These are phyloP conservation scores for Ctenochaetus hawaiiensis DNA, from an alignment of 2,797 vertebrate genomes.

Conservation along the genomic window DNA sequence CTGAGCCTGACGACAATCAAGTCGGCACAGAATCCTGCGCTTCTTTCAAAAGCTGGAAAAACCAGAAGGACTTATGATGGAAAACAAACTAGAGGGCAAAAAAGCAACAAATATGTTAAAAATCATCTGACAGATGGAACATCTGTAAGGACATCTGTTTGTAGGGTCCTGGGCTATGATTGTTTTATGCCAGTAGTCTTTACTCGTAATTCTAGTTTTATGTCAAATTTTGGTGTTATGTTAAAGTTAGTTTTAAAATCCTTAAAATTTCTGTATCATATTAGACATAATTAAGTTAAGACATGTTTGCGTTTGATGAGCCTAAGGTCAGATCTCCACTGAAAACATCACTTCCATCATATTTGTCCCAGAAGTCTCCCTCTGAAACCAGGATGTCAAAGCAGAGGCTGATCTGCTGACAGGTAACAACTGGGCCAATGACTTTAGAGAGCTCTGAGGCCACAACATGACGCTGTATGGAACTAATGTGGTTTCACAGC, in stretches of 20 bases:
- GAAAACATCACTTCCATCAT: background rate
- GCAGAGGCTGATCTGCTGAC: constrained; percentile 24
- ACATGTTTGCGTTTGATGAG: background rate
- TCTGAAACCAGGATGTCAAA: constrained; percentile 11
- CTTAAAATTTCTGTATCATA: background rate
- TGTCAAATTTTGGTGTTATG: background rate
- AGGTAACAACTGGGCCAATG: constrained; percentile 26
- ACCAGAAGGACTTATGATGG: background rate
- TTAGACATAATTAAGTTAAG: background rate
- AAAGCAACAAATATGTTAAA: background rate
- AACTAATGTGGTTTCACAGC: constrained; percentile 39
- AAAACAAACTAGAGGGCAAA: background rate
- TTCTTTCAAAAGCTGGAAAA: background rate
- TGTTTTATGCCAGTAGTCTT: background rate
- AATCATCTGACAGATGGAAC: background rate
- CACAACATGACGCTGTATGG: constrained; percentile 40
- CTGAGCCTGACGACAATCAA: constrained; percentile 29
- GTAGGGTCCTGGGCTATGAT: background rate
- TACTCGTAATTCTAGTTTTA: background rate
- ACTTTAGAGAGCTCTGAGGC: constrained; percentile 38
- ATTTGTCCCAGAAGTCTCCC: background rate
- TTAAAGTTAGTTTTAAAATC: background rate
- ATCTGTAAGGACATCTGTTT: no score
- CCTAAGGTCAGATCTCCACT: background rate
- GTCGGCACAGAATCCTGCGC: background rate